Evolutionary conservation across 1,140 invertebrate genomes (phyloP).

Genomic region (Capitella teleta): DNA sequence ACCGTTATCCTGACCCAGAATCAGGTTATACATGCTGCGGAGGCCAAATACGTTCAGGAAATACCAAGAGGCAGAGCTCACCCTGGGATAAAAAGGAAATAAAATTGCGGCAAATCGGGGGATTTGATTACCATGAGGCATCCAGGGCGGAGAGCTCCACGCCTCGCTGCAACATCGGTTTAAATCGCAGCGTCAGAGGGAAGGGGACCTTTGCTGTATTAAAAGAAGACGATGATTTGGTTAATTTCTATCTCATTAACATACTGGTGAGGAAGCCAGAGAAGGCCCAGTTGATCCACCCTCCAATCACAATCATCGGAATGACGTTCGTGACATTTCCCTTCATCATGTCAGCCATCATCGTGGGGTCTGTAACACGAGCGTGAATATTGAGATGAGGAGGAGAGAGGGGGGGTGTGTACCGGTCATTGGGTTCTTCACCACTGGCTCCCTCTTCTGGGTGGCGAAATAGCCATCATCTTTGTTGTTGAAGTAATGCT

Average conservation of each 20-base stretch:
- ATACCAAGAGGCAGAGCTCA: constrained; percentile 99
- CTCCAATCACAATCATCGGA: constrained; percentile 97
- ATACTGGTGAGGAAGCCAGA: constrained; percentile 96
- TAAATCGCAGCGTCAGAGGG: constrained; percentile 91
- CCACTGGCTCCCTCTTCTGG: constrained; percentile 69
- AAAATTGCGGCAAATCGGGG: neutral
- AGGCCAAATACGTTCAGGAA: constrained; percentile 99
- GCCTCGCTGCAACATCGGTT: constrained; percentile 97
- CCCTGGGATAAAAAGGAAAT: constrained; percentile 42
- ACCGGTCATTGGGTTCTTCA: constrained; percentile 84
- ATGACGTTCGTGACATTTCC: constrained; percentile 94
- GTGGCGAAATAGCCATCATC: constrained; percentile 63
- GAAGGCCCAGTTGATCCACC: constrained; percentile 99
- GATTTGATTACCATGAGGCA: constrained; percentile 69
- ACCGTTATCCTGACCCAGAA: constrained; percentile 97
- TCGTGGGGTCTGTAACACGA: constrained; percentile 62
- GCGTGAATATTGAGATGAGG: neutral
- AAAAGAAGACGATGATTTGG: constrained; percentile 1
- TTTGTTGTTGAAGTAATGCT: constrained; percentile 93
- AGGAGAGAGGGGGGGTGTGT: neutral
- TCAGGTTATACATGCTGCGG: constrained; percentile 91
- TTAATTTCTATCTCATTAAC: no score
- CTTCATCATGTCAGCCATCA: constrained; percentile 99
- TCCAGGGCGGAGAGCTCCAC: constrained; percentile 89
- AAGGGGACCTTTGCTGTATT: constrained; percentile 88